Evolutionary conservation across 2,113 vertebrate genomes (phyloP), one percentile per base, ranked within the genome.

Genomic region (Rhinoptilus africanus): DNA sequence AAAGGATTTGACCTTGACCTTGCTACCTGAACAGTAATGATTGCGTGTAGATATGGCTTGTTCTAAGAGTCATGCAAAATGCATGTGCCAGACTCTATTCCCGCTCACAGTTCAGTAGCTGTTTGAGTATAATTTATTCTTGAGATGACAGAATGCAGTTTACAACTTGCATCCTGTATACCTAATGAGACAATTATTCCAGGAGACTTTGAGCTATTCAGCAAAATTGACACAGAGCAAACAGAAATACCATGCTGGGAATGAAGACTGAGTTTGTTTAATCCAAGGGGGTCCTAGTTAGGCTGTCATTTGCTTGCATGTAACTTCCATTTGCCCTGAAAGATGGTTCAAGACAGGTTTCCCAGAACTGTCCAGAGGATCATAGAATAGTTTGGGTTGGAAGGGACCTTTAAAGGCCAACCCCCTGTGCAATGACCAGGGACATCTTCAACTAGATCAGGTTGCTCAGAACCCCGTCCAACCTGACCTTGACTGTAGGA

Each of bases 121-220:
- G 39, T 51, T 91, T 82, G 66, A 28, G 28, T 79, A 45, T 92
- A 93, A 92, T 89, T 89, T 89, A 92, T 78, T 93, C 50, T 57
- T 79, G 74, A 75, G n/a, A 76, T 82, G 83, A 84, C 77, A 95
- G 89, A 89, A 94, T 91, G 45, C 62, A 81, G 74, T 93, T 92
- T 91, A 92, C 91, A 92, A 64, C 73, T 93, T 88, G 80, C 79
- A 87, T 78, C 74, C 57, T 85, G 74, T 93, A 48, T 75, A 50
- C 37, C 53, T 96, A 93, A 96, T 53, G 53, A 95, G 66, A 81
- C 92, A 92, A 89, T 96, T 93, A 93, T 89, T 91, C 74, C 66
- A 75, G 89, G 62, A 95, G 37, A 91, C 54, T 41, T 45, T 87
- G 69, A 95, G 77, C 73, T 87, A 50, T 68, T 95, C 84, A 79